Conservation (phyloP, 2,797 vertebrate species). For the Allobates femoralis region DNA sequence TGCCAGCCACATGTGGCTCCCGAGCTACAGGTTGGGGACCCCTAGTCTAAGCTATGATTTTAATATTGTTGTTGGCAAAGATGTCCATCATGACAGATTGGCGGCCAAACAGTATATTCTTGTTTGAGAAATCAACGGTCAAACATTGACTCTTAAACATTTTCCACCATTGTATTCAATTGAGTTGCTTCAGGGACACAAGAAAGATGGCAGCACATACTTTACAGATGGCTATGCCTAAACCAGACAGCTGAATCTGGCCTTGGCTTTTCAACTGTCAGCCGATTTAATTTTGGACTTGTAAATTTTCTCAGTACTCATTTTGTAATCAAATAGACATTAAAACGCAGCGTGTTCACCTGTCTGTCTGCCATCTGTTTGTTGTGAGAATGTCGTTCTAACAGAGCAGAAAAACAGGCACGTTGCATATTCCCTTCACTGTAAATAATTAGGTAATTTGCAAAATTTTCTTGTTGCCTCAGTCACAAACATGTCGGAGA, state of each 20-base stretch:
- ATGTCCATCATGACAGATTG: not conserved
- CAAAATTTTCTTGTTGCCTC: slow-evolving; percentile 7
- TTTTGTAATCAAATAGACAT: slow-evolving; percentile 58
- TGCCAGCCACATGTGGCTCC: no score
- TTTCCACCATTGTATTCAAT: not conserved
- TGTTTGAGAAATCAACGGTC: not conserved
- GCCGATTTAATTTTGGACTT: slow-evolving; percentile 49
- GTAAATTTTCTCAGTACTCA: slow-evolving; percentile 41
- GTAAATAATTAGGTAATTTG: slow-evolving; percentile 45
- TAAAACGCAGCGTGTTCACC: slow-evolving; percentile 54
- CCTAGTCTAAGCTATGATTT: not conserved
- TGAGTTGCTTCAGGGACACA: not conserved
- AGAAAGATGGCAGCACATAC: not conserved
- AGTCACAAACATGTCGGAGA: slow-evolving; percentile 8
- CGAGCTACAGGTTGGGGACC: no score
- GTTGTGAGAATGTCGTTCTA: slow-evolving; percentile 4
- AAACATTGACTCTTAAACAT: not conserved
- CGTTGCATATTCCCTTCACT: slow-evolving; percentile 23
- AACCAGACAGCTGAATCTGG: slow-evolving; percentile 45
- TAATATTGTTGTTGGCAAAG: not conserved
- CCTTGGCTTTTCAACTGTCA: slow-evolving; percentile 35
- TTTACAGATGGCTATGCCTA: slow-evolving; percentile 40
- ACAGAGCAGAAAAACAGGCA: slow-evolving; percentile 38
- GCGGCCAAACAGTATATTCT: not conserved
- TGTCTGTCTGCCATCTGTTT: slow-evolving; percentile 58